These are phyloP conservation scores for Madoqua kirkii DNA, from an alignment of 2,113 vertebrate species.

Conservation along the genomic window DNA sequence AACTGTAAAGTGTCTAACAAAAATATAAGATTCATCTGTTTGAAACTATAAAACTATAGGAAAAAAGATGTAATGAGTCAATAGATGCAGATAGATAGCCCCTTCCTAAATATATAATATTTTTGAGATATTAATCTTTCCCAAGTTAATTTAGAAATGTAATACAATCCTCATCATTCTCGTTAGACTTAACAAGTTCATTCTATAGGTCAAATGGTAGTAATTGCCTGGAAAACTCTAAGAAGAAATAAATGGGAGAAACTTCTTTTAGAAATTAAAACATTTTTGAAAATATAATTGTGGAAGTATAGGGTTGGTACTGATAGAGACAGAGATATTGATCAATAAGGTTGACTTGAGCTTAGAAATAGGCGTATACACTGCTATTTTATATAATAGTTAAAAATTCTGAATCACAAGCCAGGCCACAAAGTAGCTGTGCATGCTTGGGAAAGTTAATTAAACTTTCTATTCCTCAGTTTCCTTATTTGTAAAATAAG, in stretches of 20 bases:
- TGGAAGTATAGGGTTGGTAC: not conserved
- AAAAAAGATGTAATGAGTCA: not conserved
- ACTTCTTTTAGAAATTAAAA: not conserved
- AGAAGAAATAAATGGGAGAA: not conserved
- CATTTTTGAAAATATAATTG: not conserved
- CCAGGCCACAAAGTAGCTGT: not conserved
- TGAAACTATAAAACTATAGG: not conserved
- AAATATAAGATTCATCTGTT: not conserved
- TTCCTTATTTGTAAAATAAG: not conserved
- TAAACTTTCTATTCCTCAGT: not conserved
- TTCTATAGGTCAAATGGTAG: not conserved
- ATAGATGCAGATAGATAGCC: not conserved
- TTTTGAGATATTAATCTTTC: slow-evolving; percentile 21
- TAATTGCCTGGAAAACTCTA: not conserved
- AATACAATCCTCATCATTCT: not conserved
- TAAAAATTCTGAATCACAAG: not conserved
- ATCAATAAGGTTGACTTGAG: not conserved
- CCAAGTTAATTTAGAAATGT: not conserved
- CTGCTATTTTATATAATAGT: not conserved
- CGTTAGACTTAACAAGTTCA: not conserved
- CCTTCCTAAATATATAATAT: not conserved
- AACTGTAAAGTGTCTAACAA: not conserved
- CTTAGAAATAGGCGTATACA: not conserved
- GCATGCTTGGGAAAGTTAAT: not conserved
- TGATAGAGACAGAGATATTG: not conserved